Base-by-base conservation (phyloP, 2,113 vertebrate species). In the Nerophis ophidion region DNA sequence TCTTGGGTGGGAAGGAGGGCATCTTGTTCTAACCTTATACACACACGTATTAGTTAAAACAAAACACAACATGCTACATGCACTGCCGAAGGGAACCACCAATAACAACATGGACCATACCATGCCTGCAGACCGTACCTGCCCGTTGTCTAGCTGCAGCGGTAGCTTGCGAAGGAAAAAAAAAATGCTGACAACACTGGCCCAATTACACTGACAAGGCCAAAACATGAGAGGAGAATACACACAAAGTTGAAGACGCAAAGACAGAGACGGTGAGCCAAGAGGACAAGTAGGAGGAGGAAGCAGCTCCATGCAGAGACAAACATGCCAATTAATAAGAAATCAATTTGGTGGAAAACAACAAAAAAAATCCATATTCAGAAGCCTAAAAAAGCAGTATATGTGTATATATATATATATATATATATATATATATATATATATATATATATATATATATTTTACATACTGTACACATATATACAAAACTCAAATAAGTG, bases 171-270 rank as follows among this genome's bases (percentile, higher is more conserved):
- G 54, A 70, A 65, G 2, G 26, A 44, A 44, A 44, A 44, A 44
- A 12, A 44, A 44, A 44, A 40, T 68, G 54, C 77, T 85, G 80
- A 85, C 80, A 86, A 75, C 74, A 71, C 69, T 83, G 80, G 76
- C 77, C 83, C 85, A 81, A 86, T 87, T 86, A 82, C 83, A 83
- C 74, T 86, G 84, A 87, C 82, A 88, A 83, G 82, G 76, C 81
- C 68, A 80, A 82, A 82, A 85, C 78, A 82, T 85, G 80, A 83
- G 76, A 81, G 72, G 57, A 35, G 61, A 75, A 55, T 69, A 80
- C 65, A 65, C 57, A 63, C 58, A 64, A 33, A 63, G 55, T 50
- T 61, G 57, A 35, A 47, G 62, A 63, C 60, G 51, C 63, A 75
- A 36, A 56, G 66, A 72, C 48, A 80, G 71, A 77, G 77, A 79